Base-by-base conservation (phyloP, 2,797 vertebrate genomes). In the Fistularia commersonii region DNA sequence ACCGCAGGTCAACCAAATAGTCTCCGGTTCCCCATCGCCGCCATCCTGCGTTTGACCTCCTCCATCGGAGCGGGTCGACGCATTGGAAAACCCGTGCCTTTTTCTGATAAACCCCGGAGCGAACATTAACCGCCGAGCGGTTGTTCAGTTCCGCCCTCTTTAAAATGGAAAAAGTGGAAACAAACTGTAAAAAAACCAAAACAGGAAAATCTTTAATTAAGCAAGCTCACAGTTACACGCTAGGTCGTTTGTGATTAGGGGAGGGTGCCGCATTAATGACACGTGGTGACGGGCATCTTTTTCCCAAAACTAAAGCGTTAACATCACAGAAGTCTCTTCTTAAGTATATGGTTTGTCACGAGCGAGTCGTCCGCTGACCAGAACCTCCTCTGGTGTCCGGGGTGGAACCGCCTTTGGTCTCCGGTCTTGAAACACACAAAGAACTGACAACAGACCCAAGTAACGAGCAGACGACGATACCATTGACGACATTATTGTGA, bases 151-250 rank as follows among this genome's bases (percentile, higher is more conserved):
- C n/a, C n/a, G n/a, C n/a, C n/a, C n/a, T n/a, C n/a, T n/a, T n/a
- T n/a, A n/a, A n/a, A n/a, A n/a, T n/a, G 23, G 62, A 68, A 64
- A 79, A 36, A 48, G 36, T 14, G 8, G 11, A 23, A 72, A 46
- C 11, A 11, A 40, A 46, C 10, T 62, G 54, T 81, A 82, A 85
- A 82, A 54, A 83, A 87, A 77, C 54, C 76, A 79, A 82, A 81
- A 70, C 82, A 65, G 53, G 76, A 82, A 80, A 78, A 73, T 66
- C 63, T 81, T 90, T 88, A 86, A 87, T 89, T 64, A 79, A 77
- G 77, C 72, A 81, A 86, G 74, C 74, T 81, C 74, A 80, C 69
- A 76, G 63, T 77, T 74, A 80, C 55, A 77, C 70, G 72, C 65
- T 81, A 72, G 75, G 64, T 77, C 66, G 74, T 52, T 70, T 12